A percentile compares a stretch with the other conserved stretches of the same genome.
phyloP scores from a whole-genome alignment of 2,888 invertebrate species.

The Conchocele bisecta region DNA sequence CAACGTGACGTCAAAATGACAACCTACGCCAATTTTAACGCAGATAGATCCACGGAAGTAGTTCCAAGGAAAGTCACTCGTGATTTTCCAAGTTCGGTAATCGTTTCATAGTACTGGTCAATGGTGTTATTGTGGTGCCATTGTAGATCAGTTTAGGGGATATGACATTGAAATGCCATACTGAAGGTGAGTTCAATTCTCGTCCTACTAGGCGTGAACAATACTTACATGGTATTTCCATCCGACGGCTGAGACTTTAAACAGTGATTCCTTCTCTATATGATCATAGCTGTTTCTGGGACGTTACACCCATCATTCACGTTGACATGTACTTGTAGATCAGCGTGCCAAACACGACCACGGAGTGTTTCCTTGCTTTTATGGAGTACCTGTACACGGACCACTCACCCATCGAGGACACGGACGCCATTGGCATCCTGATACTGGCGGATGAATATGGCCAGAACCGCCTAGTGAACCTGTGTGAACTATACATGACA shows the following conservation, averaged over 20 bases:
- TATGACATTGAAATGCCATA: not conserved
- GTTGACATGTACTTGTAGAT: slow-evolving; percentile 53
- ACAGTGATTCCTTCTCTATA: too few relatives aligned
- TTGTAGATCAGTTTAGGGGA: too few relatives aligned
- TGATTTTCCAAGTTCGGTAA: too few relatives aligned
- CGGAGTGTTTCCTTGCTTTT: slow-evolving; percentile 73
- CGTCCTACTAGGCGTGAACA: not conserved
- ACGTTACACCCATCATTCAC: not conserved
- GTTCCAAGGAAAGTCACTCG: too few relatives aligned
- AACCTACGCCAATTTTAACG: too few relatives aligned
- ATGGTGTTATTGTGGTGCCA: too few relatives aligned
- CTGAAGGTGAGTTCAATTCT: not conserved
- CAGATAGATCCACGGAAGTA: too few relatives aligned
- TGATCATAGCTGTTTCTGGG: too few relatives aligned
- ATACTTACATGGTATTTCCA: too few relatives aligned
- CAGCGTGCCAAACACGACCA: slow-evolving; percentile 61
- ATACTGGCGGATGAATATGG: slow-evolving; percentile 76
- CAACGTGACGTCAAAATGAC: too few relatives aligned
- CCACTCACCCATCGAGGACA: slow-evolving; percentile 77
- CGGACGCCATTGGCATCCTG: slow-evolving; percentile 74
- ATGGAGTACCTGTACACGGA: slow-evolving; percentile 80
- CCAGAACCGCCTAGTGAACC: slow-evolving; percentile 71
- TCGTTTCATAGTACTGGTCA: too few relatives aligned
- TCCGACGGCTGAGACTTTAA: too few relatives aligned
- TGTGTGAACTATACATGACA: slow-evolving; percentile 79